phyloP scores from a whole-genome alignment of 2,113 vertebrate genomes.

The Butorides virescens region DNA sequence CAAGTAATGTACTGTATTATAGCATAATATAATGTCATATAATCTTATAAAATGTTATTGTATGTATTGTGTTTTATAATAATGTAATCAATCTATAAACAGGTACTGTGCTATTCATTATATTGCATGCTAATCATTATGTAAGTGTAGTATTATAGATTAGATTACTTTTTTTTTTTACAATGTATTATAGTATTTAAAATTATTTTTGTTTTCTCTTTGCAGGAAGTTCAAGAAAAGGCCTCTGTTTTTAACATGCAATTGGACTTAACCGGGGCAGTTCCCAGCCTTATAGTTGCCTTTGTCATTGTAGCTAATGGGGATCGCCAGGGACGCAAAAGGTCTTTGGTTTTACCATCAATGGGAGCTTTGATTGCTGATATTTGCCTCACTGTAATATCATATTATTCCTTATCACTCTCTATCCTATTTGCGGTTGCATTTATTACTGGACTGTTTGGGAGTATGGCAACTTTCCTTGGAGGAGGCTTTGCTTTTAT shows the following conservation, averaged over 20 bases:
- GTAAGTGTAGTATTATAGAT: not conserved
- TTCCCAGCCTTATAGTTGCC: conserved; percentile 86
- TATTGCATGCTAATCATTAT: not conserved
- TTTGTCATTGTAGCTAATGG: conserved; percentile 89
- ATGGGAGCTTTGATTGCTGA: conserved; percentile 77
- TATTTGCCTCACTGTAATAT: conserved; percentile 73
- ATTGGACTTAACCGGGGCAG: conserved; percentile 78
- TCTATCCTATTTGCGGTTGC: conserved; percentile 80
- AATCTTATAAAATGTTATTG: not conserved
- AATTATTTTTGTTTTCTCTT: conserved; percentile 49
- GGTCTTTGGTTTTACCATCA: conserved; percentile 84
- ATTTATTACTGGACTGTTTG: conserved; percentile 82
- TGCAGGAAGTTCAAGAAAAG: conserved; percentile 89
- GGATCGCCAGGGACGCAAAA: conserved; percentile 87
- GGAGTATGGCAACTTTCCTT: conserved; percentile 85
- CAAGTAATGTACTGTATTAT: not conserved
- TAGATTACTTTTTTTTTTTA: not conserved
- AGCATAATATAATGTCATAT: not conserved
- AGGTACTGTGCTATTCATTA: not conserved
- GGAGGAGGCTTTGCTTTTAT: conserved; percentile 91
- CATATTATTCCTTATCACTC: conserved; percentile 82
- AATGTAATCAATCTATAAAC: not conserved
- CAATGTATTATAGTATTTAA: not conserved
- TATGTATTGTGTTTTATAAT: not conserved
- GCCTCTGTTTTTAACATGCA: conserved; percentile 86